These are phyloP conservation scores for Brotula barbata DNA, from an alignment of 2,797 vertebrate species.

Conservation along the genomic window DNA sequence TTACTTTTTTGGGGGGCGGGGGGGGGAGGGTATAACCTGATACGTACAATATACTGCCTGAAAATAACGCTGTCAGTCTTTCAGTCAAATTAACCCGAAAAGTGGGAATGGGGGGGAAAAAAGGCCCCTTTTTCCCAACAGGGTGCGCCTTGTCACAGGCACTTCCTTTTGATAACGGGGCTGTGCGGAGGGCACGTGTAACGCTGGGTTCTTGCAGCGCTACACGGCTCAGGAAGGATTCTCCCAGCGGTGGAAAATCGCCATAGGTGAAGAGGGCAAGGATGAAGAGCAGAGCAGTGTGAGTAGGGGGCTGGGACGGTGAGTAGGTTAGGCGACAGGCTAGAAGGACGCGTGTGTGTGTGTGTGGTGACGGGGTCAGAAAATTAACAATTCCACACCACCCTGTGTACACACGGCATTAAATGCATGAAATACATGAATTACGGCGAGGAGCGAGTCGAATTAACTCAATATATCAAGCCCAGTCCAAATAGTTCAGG, in stretches of 20 bases:
- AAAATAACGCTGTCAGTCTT: constrained; percentile 33
- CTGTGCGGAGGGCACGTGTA: too few species aligned
- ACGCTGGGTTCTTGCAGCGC: too few species aligned
- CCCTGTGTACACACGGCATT: constrained; percentile 62
- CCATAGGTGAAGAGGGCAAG: constrained; percentile 1
- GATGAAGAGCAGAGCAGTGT: neutral
- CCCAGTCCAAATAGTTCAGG: constrained; percentile 67
- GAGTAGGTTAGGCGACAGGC: constrained; percentile 40
- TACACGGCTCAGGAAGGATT: too few species aligned
- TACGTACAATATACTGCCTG: constrained; percentile 44
- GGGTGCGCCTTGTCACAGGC: too few species aligned
- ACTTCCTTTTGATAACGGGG: too few species aligned
- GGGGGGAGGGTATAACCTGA: constrained; percentile 43
- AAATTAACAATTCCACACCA: constrained; percentile 69
- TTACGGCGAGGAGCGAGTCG: constrained; percentile 60
- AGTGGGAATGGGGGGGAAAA: too few species aligned
- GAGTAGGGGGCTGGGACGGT: constrained; percentile 20
- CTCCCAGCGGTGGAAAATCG: constrained; percentile 44
- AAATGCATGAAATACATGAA: constrained; percentile 71
- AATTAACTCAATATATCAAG: constrained; percentile 79
- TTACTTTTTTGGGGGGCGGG: too few species aligned
- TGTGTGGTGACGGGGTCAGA: constrained; percentile 36
- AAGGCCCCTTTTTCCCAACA: too few species aligned
- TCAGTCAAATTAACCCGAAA: constrained; percentile 60
- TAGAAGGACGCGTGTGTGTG: constrained; percentile 23